Percentiles rank a stretch among this genome's conserved stretches.
Evolutionary conservation across 1,140 invertebrate genomes (phyloP).

Genomic region (Drosophila serrata): DNA sequence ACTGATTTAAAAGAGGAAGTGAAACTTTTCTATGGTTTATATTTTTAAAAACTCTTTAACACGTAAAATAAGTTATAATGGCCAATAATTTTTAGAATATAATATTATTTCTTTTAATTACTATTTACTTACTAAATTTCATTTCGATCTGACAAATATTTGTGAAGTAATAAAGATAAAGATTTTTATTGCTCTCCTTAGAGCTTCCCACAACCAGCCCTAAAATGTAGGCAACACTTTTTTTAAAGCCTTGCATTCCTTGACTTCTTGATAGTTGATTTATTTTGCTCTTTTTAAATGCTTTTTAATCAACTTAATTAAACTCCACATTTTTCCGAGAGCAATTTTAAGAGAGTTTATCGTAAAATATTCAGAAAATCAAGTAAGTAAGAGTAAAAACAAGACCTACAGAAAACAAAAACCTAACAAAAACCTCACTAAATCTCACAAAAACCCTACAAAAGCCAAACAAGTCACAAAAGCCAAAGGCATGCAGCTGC

Average conservation of each 20-base stretch:
- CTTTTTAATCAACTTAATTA: neutral
- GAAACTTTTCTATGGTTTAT: no score
- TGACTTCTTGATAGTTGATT: neutral
- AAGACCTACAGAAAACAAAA: neutral
- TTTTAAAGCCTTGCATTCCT: neutral
- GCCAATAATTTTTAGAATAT: neutral
- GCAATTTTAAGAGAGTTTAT: neutral
- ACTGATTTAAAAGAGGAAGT: neutral
- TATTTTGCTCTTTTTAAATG: neutral
- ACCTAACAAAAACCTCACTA: neutral
- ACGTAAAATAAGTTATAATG: neutral
- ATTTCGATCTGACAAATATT: neutral
- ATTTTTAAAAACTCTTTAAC: neutral
- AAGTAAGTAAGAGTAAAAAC: neutral
- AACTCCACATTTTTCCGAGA: neutral
- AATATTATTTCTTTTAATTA: neutral
- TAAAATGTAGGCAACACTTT: neutral
- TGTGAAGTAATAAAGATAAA: rapidly evolving
- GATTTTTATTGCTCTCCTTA: neutral
- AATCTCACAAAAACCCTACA: neutral
- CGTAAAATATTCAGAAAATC: neutral
- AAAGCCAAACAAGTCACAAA: neutral
- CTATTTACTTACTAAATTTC: neutral
- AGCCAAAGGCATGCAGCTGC: neutral
- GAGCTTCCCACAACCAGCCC: neutral